Base-by-base conservation (phyloP, 1,140 invertebrate species). In the Meloidogyne floridensis region DNA sequence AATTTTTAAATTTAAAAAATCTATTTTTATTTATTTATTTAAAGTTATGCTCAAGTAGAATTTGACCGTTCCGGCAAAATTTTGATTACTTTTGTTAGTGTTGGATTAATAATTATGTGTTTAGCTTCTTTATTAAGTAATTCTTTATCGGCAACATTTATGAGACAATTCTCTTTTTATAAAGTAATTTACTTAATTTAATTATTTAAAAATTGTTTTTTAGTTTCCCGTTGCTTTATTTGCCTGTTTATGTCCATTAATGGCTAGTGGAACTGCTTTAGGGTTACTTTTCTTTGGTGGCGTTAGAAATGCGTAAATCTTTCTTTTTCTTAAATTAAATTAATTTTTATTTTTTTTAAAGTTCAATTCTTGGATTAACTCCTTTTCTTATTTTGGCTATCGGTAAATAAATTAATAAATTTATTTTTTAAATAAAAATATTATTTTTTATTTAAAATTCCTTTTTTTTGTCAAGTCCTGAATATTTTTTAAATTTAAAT, bases 361-460 rank as follows among this genome's bases (percentile, higher is more conserved):
- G 81, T 73, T 82, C 87, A n/a, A 86, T 87, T 81, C 79, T 87
- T 9, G 78, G 75, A 69, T 87, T 89, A 43, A 86, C 87, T 6
- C 87, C 87, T 15, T 89, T 89, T 70, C 75, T 89, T n/a, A 80
- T 89, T 65, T 72, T 89, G 13, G 87, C 87, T 13, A 88, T 89
- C 18, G 87, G 87, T 43, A 53, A 72, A 18, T 53, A 42, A 47
- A 42, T 9, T 20, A 75, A 42, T 75, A 10, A 75, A 56, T 8
- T 32, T 20, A 75, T 80, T 75, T 42, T 80, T 56, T 80, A 18
- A 18, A 51, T 13, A 3, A 20, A n/a, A n/a, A n/a, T n/a, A n/a
- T n/a, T n/a, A n/a, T n/a, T n/a, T n/a, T n/a, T n/a, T n/a, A n/a
- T n/a, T n/a, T n/a, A n/a, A n/a, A n/a, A n/a, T n/a, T 32, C 32